Percentiles rank a stretch among this genome's conserved stretches.
Conservation (phyloP, 2,888 invertebrate genomes). For the Conomelus anceps region DNA sequence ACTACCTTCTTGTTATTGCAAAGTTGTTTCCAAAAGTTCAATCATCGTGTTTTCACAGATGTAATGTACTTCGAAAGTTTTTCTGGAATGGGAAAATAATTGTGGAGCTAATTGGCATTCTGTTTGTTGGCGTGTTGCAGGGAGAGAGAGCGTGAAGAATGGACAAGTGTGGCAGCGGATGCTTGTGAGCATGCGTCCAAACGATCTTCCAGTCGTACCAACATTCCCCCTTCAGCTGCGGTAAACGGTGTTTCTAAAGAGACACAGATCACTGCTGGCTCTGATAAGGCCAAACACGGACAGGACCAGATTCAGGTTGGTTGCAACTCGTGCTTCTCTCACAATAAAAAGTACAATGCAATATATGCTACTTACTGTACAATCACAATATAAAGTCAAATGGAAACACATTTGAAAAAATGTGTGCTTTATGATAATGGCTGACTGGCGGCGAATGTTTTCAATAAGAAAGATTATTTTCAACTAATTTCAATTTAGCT, state of each 20-base stretch:
- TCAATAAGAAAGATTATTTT: no score
- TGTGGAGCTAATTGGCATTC: neutral
- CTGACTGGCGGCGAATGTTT: no score
- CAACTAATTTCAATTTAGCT: no score
- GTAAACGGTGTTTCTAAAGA: neutral
- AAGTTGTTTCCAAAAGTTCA: neutral
- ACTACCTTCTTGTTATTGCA: neutral
- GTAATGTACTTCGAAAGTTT: neutral
- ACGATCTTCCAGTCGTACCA: neutral
- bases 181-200: constrained; percentile 1
- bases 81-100: neutral
- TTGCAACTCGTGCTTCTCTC: neutral
- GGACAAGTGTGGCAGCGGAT: constrained; percentile 14
- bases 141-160: constrained; percentile 30
- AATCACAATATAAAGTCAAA: no score
- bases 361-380: no score
- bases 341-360: no score
- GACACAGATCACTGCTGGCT: neutral
- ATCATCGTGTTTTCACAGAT: neutral
- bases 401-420: no score
- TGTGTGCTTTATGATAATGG: no score
- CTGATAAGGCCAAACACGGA: neutral
- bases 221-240: neutral
- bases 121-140: constrained; percentile 25
- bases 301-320: neutral